These are phyloP conservation scores for Cheiracanthium punctorium DNA, from an alignment of 2,888 invertebrate genomes.

Conservation along the genomic window DNA sequence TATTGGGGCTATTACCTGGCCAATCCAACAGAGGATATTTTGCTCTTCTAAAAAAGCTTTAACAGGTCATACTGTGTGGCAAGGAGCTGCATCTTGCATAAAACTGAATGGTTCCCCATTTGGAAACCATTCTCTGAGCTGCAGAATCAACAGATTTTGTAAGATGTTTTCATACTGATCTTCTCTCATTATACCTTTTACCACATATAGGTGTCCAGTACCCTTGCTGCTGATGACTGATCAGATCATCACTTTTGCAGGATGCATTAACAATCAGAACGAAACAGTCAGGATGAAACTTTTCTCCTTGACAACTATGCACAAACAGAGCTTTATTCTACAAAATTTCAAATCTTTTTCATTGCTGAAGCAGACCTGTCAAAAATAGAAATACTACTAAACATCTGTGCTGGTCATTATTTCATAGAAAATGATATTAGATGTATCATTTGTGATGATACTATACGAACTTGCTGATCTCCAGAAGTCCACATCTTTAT, in stretches of 20 bases:
- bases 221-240: constrained; percentile 4
- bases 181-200: neutral
- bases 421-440: neutral
- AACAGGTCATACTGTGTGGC: constrained; percentile 3
- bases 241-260: constrained; percentile 6
- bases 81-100: constrained; percentile 1
- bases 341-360: neutral
- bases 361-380: no score
- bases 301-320: neutral
- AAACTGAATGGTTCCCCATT: neutral
- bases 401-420: neutral
- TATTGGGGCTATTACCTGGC: no score
- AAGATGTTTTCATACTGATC: neutral
- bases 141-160: neutral
- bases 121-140: no score
- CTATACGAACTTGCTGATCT: no score
- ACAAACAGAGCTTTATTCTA: neutral
- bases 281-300: neutral
- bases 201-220: neutral
- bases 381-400: neutral
- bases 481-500: no score
- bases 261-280: neutral
- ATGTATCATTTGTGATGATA: no score
- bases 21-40: neutral
- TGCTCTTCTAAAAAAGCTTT: neutral